phyloP scores from a whole-genome alignment of 2,888 invertebrate species.

The Lycaena phlaeas region DNA sequence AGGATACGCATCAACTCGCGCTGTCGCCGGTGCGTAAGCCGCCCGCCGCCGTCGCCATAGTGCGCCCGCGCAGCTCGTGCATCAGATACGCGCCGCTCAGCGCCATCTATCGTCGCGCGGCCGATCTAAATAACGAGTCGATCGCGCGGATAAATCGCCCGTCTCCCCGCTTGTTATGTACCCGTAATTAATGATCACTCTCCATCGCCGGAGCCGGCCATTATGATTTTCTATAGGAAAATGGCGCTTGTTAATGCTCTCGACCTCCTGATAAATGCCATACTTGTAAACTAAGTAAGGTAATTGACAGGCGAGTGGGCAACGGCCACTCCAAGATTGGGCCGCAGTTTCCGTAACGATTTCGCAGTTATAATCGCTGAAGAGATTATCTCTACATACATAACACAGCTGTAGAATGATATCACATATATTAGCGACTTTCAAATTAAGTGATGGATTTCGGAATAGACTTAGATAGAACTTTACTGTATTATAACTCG shows the following conservation, averaged over 20 bases:
- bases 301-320: slow-evolving; percentile 27
- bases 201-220: slow-evolving; percentile 36
- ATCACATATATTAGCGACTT: no score
- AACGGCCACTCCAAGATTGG: no score
- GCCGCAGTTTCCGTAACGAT: background rate
- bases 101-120: slow-evolving; percentile 52
- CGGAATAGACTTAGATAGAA: no score
- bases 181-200: slow-evolving; percentile 56
- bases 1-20: background rate
- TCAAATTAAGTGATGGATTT: no score
- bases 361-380: background rate
- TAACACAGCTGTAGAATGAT: no score
- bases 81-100: slow-evolving; percentile 50
- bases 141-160: slow-evolving; percentile 55
- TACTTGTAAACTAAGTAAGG: slow-evolving; percentile 23
- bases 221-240: slow-evolving; percentile 40
- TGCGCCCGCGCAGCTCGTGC: slow-evolving; percentile 40
- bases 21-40: background rate
- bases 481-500: no score
- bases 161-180: slow-evolving; percentile 52
- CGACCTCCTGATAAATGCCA: slow-evolving; percentile 24
- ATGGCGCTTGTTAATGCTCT: slow-evolving; percentile 25
- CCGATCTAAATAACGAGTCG: slow-evolving; percentile 64
- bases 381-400: no score
- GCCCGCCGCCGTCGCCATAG: background rate